Evolutionary conservation across 2,797 vertebrate species (phyloP).

Genomic region (Channallabes apus): DNA sequence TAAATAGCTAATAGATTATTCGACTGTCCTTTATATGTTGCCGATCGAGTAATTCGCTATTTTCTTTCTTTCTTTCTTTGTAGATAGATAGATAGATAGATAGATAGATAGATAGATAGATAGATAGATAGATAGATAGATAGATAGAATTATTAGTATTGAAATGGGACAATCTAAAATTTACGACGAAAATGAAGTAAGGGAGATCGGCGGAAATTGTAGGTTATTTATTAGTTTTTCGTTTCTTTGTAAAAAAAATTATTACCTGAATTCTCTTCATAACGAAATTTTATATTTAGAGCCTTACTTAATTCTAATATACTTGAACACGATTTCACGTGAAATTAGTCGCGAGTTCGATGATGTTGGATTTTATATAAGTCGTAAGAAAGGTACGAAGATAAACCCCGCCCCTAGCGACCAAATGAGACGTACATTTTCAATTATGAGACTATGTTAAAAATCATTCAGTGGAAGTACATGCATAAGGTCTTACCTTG

Average conservation of each 20-base stretch:
- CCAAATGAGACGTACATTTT: neutral
- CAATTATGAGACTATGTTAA: neutral
- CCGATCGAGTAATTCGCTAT: neutral
- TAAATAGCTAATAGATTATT: neutral
- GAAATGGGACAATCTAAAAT: no score
- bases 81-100: neutral
- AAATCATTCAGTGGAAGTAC: neutral
- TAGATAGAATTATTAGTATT: no score
- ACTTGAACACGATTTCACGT: neutral
- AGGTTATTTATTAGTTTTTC: no score
- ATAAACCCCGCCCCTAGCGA: neutral
- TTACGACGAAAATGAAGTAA: neutral
- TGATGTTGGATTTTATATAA: neutral
- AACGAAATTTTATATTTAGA: neutral
- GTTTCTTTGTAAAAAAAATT: neutral
- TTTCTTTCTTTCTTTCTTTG: neutral
- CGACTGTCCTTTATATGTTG: neutral
- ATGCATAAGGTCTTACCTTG: conserved; percentile 49
- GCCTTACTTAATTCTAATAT: neutral
- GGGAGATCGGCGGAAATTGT: neutral
- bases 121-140: no score
- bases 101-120: neutral
- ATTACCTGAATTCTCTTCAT: neutral
- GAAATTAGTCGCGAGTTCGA: neutral
- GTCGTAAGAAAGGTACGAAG: neutral